phyloP scores from a whole-genome alignment of 2,113 vertebrate genomes.

The Asarcornis scutulata region DNA sequence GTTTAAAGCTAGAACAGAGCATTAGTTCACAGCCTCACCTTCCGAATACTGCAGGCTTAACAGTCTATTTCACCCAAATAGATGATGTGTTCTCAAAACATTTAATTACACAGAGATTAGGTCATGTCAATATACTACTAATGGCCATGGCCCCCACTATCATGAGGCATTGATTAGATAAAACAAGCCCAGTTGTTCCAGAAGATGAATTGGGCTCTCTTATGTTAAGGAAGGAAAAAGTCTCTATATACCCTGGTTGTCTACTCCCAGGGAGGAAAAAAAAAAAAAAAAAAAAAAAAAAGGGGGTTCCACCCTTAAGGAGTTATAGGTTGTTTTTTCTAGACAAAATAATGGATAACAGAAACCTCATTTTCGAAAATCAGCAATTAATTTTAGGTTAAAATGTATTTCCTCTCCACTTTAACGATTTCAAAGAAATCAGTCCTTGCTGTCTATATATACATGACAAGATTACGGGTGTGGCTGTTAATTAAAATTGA shows the following conservation, averaged over 20 bases:
- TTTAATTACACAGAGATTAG: background rate
- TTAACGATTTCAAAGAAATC: background rate
- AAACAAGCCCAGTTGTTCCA: background rate
- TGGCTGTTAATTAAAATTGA: background rate
- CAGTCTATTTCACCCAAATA: background rate
- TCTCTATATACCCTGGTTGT: background rate
- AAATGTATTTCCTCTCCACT: background rate
- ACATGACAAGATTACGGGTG: background rate
- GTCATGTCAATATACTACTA: background rate
- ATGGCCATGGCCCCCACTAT: background rate
- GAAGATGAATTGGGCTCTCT: background rate
- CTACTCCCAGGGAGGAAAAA: accelerated
- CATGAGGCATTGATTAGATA: background rate
- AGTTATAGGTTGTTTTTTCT: background rate
- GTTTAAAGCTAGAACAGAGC: background rate
- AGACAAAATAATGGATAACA: background rate
- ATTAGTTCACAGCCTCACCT: background rate
- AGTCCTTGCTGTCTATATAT: background rate
- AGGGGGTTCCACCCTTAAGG: background rate
- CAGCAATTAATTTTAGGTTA: background rate
- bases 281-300: background rate
- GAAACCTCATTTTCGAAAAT: background rate
- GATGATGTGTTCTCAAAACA: background rate
- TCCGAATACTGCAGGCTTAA: background rate
- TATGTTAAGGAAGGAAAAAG: background rate